A percentile compares a stretch with the other conserved stretches of the same genome.
These are phyloP conservation scores for Leucozona laternaria DNA, from an alignment of 2,888 invertebrate genomes.

Conservation along the genomic window DNA sequence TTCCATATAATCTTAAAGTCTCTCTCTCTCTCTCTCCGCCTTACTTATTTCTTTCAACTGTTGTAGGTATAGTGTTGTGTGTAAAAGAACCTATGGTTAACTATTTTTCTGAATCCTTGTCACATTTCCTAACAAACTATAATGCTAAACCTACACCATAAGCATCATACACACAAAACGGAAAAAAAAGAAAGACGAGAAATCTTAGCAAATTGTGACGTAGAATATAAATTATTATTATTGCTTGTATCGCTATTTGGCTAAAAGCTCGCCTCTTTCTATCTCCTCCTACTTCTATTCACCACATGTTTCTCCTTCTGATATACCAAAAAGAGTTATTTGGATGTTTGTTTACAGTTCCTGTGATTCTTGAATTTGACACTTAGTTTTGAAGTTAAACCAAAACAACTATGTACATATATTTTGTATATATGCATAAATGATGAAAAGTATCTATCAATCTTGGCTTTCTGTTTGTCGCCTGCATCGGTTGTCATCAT, in stretches of 20 bases:
- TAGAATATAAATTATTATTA: constrained; percentile 20
- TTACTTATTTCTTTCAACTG: constrained; percentile 1
- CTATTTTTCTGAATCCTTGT: constrained; percentile 24
- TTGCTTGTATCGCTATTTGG: constrained; percentile 16
- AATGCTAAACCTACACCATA: background rate
- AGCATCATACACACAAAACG: background rate
- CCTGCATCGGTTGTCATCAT: background rate
- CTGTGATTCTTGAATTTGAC: constrained; percentile 1
- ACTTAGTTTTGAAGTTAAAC: background rate
- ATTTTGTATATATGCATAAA: background rate
- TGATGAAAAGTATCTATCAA: background rate
- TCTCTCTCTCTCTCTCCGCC: background rate
- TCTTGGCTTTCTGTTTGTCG: background rate
- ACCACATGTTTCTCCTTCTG: background rate
- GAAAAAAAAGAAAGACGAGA: background rate
- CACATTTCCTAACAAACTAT: constrained; percentile 32
- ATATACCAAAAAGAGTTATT: constrained; percentile 19
- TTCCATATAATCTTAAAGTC: background rate
- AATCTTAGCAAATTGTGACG: constrained; percentile 19
- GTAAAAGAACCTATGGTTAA: background rate
- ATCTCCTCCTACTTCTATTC: background rate
- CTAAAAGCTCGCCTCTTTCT: constrained; percentile 30
- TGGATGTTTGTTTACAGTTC: constrained; percentile 57
- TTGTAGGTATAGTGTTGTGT: background rate
- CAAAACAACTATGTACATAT: background rate